Evolutionary conservation across 2,797 vertebrate species (phyloP), one percentile per base, ranked within the genome.

Genomic region (Alectoris magna): DNA sequence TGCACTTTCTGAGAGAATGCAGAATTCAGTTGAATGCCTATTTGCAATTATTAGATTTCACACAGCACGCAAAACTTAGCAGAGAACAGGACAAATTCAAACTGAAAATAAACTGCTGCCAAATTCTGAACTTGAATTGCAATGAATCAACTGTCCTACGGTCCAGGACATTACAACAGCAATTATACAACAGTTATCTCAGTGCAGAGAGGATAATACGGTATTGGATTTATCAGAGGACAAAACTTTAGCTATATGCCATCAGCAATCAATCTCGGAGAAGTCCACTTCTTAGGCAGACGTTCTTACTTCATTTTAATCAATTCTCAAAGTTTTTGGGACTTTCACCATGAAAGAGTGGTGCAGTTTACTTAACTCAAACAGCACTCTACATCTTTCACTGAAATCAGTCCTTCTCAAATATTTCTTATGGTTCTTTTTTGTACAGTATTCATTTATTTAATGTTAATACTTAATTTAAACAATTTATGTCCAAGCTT

Each of bases 161-260:
- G 48, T 13, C 14, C 4, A 63, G 6, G 17, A 70, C 15, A 3
- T 36, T 1, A 0, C 21, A 75, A 63, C 1, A 72, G 48, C 16
- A 49, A 49, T 49, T 49, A 26, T 26, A 36, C 17, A 53, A 53
- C 18, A 56, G 53, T 11, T 51, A 60, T 7, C 29, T 43, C 22
- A 68, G 55, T 49, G 21, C 21, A 49, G 23, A 10, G 38, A 91
- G 19, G 70, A 29, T 29, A 72, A 60, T 4, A 29, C 5, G 8
- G 26, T 29, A 18, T 78, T 26, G 4, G 0, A 53, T 63, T 63
- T 64, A 36, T 58, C 18, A 44, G 34, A 39, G 11, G 9, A 3
- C 56, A 31, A 58, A 84, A 18, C 15, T 58, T 76, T 36, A 63
- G 22, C 24, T 49, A 9, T 15, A 41, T 44, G 15, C 18, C 63